These are phyloP conservation scores for Acanthosepion esculentum DNA, from an alignment of 2,888 invertebrate species.

Conservation along the genomic window DNA sequence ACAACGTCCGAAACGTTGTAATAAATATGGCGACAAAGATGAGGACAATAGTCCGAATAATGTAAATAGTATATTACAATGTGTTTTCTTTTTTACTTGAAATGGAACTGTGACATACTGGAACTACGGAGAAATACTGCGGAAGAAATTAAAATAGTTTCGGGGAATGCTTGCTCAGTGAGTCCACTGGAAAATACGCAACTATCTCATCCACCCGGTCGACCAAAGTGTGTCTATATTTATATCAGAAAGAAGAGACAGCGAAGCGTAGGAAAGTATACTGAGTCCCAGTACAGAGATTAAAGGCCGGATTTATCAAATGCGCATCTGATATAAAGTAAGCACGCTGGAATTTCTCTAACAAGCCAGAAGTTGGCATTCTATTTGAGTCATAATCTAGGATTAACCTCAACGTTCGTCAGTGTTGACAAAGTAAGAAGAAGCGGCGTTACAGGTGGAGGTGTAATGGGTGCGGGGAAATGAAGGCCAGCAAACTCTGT, in stretches of 20 bases:
- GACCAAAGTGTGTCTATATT: not conserved
- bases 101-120: no score
- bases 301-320: not conserved
- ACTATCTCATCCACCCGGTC: not conserved
- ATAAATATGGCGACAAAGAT: no score
- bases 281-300: not conserved
- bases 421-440: slow-evolving; percentile 4
- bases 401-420: not conserved
- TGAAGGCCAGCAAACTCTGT: not conserved
- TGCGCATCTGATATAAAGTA: not conserved
- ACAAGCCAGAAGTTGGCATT: not conserved
- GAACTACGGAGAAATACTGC: no score
- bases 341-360: not conserved
- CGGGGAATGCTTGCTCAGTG: no score
- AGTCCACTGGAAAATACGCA: not conserved
- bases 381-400: not conserved
- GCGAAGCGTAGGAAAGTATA: not conserved
- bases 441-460: not conserved
- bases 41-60: no score
- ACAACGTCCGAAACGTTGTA: no score
- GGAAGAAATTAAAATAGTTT: no score
- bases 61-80: no score
- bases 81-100: no score
- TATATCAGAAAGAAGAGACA: not conserved
- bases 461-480: not conserved